These are phyloP conservation scores for Scaptodrosophila latifasciaeformis DNA, from an alignment of 2,888 invertebrate genomes.

Conservation along the genomic window DNA sequence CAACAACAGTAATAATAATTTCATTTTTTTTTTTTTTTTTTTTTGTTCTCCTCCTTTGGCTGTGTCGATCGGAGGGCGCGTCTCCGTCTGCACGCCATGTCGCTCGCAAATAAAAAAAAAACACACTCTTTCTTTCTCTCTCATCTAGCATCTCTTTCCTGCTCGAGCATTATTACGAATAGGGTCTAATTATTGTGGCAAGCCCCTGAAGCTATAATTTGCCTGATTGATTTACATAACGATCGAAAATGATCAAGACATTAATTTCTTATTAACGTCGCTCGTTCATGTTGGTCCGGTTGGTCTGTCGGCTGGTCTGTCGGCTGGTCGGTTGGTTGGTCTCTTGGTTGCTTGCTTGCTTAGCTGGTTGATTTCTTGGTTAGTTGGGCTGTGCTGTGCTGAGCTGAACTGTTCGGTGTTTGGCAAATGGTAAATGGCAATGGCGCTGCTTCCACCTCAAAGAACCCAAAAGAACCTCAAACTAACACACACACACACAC, in stretches of 20 bases:
- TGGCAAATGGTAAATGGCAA: too few species aligned
- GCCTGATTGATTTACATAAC: constrained; percentile 76
- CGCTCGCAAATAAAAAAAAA: constrained; percentile 20
- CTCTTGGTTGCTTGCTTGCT: constrained; percentile 18
- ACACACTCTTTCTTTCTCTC: constrained; percentile 7
- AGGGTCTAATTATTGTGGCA: constrained; percentile 74
- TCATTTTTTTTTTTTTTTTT: constrained; percentile 3
- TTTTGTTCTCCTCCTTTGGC: constrained; percentile 25
- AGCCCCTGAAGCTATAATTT: constrained; percentile 75
- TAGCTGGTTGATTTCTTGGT: neutral
- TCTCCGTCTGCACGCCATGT: constrained; percentile 59
- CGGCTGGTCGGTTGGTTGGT: neutral
- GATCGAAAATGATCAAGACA: constrained; percentile 76
- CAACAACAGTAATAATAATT: neutral
- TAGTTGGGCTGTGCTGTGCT: too few species aligned
- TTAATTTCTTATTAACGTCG: constrained; percentile 75
- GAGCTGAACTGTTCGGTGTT: too few species aligned
- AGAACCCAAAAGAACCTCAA: too few species aligned
- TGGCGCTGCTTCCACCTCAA: too few species aligned
- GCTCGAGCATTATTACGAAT: constrained; percentile 68
- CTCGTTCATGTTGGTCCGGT: constrained; percentile 28
- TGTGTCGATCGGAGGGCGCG: constrained; percentile 54
- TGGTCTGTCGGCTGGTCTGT: constrained; percentile 11
- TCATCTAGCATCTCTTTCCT: constrained; percentile 7
- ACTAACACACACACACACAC: too few species aligned